Evolutionary conservation across 2,888 invertebrate species (phyloP).

Genomic region (Stegana nigrithorax): DNA sequence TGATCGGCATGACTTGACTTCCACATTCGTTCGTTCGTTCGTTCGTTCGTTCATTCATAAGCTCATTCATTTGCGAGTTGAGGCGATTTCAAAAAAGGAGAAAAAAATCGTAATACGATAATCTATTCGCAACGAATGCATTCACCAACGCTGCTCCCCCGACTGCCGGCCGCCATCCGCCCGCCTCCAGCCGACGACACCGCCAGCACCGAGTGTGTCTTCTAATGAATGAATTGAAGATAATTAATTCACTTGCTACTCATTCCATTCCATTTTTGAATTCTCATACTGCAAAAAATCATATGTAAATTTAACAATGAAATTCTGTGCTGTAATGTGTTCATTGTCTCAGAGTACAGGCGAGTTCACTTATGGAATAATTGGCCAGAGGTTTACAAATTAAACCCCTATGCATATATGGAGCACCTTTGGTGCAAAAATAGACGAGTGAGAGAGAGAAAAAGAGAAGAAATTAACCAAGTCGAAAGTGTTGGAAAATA

Average conservation of each 20-base stretch:
- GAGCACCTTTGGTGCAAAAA: too few relatives aligned
- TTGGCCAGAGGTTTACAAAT: too few relatives aligned
- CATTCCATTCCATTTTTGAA: background rate
- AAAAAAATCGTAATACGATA: constrained; percentile 33
- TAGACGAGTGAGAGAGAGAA: too few relatives aligned
- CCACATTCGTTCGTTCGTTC: background rate
- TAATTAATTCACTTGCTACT: constrained; percentile 48
- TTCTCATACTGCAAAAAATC: too few relatives aligned
- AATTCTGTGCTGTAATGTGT: background rate
- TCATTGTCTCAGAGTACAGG: background rate
- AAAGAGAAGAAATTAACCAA: too few relatives aligned
- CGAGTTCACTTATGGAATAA: too few relatives aligned
- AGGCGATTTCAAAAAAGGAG: background rate
- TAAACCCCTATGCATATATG: too few relatives aligned
- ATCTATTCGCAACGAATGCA: constrained; percentile 49
- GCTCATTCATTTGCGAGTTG: too few relatives aligned
- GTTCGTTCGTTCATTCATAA: too few relatives aligned
- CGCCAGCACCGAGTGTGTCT: constrained; percentile 30
- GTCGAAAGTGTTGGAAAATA: too few relatives aligned
- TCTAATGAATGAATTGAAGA: constrained; percentile 61
- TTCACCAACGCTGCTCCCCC: constrained; percentile 45
- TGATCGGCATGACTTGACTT: background rate
- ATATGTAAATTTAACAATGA: too few relatives aligned
- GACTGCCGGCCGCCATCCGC: constrained; percentile 6
- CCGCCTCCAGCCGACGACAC: constrained; percentile 24